These are phyloP conservation scores for Crambe crambe DNA, from an alignment of 37 sponge, comb jelly and placozoan species.

Conservation along the genomic window DNA sequence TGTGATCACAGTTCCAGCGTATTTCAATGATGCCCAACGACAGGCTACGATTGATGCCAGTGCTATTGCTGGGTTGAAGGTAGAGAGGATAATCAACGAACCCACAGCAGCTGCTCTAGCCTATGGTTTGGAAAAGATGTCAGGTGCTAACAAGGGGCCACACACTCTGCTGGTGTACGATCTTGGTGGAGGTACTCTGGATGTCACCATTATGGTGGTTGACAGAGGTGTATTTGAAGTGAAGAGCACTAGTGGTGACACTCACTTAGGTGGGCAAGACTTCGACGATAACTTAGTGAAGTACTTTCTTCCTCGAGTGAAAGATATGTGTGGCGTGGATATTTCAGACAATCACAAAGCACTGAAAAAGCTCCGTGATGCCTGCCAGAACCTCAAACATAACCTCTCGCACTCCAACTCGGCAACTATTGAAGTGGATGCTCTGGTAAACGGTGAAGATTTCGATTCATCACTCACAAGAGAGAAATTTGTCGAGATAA, in stretches of 20 bases:
- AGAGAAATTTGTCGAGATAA: conserved; percentile 80
- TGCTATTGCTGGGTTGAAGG: conserved; percentile 81
- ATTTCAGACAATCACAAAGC: conserved; percentile 76
- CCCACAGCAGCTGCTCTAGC: conserved; percentile 98
- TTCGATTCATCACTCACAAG: conserved; percentile 84
- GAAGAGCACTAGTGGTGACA: conserved; percentile 91
- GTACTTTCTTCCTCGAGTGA: conserved; percentile 70
- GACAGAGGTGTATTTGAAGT: conserved; percentile 91
- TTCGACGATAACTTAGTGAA: conserved; percentile 85
- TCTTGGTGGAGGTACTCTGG: conserved; percentile 92
- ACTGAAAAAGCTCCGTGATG: conserved; percentile 83
- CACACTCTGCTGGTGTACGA: conserved; percentile 87
- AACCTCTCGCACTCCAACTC: conserved; percentile 82
- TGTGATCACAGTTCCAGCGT: conserved; percentile 92
- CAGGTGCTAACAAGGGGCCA: conserved; percentile 1
- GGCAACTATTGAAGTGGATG: conserved; percentile 82
- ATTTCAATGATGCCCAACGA: conserved; percentile 96
- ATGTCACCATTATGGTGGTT: conserved; percentile 82
- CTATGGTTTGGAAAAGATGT: conserved; percentile 85
- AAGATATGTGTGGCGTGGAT: conserved; percentile 70
- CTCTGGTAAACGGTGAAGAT: conserved; percentile 84
- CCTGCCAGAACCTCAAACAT: conserved; percentile 87
- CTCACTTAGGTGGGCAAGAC: conserved; percentile 92
- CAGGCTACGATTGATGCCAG: conserved; percentile 96
- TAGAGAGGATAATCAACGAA: conserved; percentile 96